Evolutionary conservation across 2,797 vertebrate species (phyloP).

Genomic region (Phyllotis vaccarum): DNA sequence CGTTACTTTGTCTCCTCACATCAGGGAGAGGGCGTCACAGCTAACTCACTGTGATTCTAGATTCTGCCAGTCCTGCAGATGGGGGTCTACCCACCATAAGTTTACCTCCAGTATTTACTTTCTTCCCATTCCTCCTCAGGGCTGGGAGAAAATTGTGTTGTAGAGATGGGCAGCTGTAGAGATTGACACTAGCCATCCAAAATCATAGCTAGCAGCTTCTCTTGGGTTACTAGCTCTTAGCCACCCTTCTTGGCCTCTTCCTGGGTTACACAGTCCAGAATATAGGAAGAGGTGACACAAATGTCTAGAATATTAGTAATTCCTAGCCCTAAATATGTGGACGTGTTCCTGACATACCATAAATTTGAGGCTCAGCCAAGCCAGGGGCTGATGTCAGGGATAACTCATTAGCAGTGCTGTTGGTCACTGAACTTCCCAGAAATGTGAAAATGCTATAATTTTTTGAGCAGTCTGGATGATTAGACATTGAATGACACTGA

Average conservation of each 20-base stretch:
- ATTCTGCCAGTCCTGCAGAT: not conserved
- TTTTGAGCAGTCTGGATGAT: not conserved
- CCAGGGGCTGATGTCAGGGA: not conserved
- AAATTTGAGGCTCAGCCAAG: not conserved
- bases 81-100: accelerated
- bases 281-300: not conserved
- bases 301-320: not conserved
- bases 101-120: not conserved
- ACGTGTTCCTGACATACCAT: not conserved
- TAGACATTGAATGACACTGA: not conserved
- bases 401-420: not conserved
- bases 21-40: not conserved
- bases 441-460: not conserved
- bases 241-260: not conserved
- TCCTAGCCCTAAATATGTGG: not conserved
- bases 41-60: not conserved
- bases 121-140: not conserved
- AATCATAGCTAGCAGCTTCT: not conserved
- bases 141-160: not conserved
- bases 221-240: not conserved
- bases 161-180: not conserved
- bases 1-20: not conserved
- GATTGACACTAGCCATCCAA: no score
- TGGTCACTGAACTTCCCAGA: not conserved
- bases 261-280: not conserved